Conservation (phyloP, 1,140 invertebrate genomes). For the Drosophila nebulosa region DNA sequence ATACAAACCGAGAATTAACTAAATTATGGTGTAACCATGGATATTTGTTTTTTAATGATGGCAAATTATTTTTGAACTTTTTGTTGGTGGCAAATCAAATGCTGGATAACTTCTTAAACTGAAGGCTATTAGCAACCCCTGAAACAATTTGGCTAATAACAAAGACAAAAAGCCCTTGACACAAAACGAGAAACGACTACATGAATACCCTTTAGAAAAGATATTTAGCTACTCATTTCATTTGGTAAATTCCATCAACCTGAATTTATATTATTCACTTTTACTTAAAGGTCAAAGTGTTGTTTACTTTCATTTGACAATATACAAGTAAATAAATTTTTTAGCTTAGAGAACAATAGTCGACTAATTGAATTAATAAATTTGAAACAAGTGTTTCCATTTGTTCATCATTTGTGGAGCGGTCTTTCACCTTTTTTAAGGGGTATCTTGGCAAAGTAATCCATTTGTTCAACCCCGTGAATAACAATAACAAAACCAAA, state of each 20-base stretch:
- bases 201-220: neutral
- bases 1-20: slow-evolving; percentile 58
- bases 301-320: neutral
- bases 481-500: slow-evolving; percentile 32
- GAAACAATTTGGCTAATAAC: neutral
- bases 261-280: neutral
- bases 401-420: neutral
- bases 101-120: neutral
- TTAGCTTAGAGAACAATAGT: neutral
- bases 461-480: neutral
- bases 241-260: no score
- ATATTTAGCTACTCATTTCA: neutral
- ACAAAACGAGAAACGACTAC: neutral
- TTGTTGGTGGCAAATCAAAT: slow-evolving; percentile 30
- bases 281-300: neutral
- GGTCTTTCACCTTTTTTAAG: neutral
- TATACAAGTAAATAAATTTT: neutral
- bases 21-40: slow-evolving; percentile 66
- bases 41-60: slow-evolving; percentile 68
- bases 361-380: neutral
- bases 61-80: slow-evolving; percentile 65
- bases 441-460: neutral
- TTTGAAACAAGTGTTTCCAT: neutral
- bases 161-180: neutral
- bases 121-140: neutral